These are phyloP conservation scores for Ophion costatus DNA, from an alignment of 2,888 invertebrate genomes.

Conservation along the genomic window DNA sequence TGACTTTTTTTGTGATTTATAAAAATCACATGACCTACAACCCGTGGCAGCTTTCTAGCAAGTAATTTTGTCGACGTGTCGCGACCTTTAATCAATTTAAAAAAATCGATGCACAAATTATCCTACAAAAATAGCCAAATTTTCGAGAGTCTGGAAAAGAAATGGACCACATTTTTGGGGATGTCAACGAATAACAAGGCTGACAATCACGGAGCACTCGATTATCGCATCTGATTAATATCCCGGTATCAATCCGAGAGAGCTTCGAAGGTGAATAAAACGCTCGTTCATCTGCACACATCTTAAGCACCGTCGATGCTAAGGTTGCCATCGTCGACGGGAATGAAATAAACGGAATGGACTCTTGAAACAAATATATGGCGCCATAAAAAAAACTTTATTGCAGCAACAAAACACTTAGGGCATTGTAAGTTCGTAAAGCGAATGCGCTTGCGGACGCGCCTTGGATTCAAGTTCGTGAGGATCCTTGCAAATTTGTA, in stretches of 20 bases:
- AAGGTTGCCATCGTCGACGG: slow-evolving; percentile 1
- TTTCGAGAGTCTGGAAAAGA: too few species aligned
- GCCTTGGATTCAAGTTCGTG: slow-evolving; percentile 15
- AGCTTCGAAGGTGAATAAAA: not conserved
- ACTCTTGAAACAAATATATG: not conserved
- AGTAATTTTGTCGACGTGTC: too few species aligned
- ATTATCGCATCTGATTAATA: not conserved
- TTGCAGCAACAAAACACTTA: slow-evolving; percentile 39
- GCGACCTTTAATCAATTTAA: too few species aligned
- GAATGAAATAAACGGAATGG: slow-evolving; percentile 5
- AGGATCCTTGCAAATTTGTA: slow-evolving; percentile 27
- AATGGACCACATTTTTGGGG: too few species aligned
- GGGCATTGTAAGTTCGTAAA: slow-evolving; percentile 47
- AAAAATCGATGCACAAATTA: too few species aligned
- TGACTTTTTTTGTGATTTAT: not conserved
- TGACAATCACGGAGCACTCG: too few species aligned
- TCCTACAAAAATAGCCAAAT: too few species aligned
- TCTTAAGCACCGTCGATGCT: slow-evolving; percentile 1
- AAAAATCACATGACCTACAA: not conserved
- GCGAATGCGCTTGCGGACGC: slow-evolving; percentile 25
- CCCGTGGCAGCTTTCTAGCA: too few species aligned
- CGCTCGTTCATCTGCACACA: not conserved
- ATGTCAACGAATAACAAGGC: too few species aligned
- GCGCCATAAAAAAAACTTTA: slow-evolving; percentile 33
- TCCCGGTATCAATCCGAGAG: not conserved